A percentile compares a stretch with the other conserved stretches of the same genome.
Evolutionary conservation across 2,797 vertebrate genomes (phyloP).

Genomic region (Echeneis naucrates): DNA sequence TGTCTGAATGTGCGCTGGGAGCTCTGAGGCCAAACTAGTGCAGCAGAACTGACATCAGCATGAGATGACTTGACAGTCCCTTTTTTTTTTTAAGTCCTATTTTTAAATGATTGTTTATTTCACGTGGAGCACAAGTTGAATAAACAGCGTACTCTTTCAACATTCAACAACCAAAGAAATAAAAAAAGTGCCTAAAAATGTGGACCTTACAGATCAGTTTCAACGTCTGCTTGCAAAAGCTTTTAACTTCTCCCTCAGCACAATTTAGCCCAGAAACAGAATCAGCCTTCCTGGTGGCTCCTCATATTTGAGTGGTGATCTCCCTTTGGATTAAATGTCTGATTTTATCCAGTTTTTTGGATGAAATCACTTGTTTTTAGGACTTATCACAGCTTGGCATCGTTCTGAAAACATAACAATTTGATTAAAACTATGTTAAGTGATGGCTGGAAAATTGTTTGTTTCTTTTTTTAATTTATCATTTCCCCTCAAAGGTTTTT

Average conservation of each 20-base stretch:
- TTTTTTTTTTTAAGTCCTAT: neutral
- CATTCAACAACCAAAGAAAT: conserved; percentile 52
- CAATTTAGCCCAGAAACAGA: conserved; percentile 19
- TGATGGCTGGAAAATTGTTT: neutral
- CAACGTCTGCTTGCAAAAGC: conserved; percentile 57
- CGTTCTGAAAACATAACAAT: conserved; percentile 4
- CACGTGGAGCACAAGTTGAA: conserved; percentile 25
- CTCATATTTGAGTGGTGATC: neutral
- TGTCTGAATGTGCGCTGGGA: conserved; percentile 3
- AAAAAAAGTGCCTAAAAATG: conserved; percentile 26
- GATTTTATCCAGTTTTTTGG: neutral
- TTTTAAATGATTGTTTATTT: conserved; percentile 50
- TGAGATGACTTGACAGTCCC: conserved; percentile 31
- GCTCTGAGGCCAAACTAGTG: conserved; percentile 25
- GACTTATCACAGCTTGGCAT: conserved; percentile 19
- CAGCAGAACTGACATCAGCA: conserved; percentile 44
- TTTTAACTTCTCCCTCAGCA: conserved; percentile 4
- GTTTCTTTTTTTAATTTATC: neutral
- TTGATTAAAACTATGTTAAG: neutral
- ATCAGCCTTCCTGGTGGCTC: neutral
- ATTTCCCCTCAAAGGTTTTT: neutral
- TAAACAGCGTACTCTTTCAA: conserved; percentile 27
- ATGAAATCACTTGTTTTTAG: conserved; percentile 6
- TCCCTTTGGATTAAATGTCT: conserved; percentile 16
- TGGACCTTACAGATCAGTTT: conserved; percentile 38